Evolutionary conservation across 2,797 vertebrate species (phyloP), one percentile per base, ranked within the genome.

Genomic region (Falco concolor): DNA sequence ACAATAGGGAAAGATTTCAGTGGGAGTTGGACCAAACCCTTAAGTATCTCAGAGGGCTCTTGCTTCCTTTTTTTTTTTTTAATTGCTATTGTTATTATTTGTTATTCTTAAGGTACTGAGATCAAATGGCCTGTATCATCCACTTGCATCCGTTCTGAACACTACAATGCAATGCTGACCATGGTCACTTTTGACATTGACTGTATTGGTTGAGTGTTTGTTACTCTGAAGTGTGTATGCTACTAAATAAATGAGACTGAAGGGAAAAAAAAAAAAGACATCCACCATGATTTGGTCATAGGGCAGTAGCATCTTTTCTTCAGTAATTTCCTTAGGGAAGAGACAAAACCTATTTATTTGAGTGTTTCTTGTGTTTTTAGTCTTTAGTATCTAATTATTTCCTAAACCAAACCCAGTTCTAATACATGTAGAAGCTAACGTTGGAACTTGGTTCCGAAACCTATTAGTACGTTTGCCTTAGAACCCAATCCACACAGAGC

Each of bases 91-190:
- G 68, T 93, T 95, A 75, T 64, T 90, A 95, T 90, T 96, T 95
- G 91, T 89, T 96, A 61, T 92, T 95, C 65, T 92, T 91, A 89
- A 87, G 90, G 89, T 95, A 89, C 88, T 84, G 80, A 86, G 85
- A 91, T 90, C 83, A 91, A 97, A 93, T 61, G 72, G 67, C 87
- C 89, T 97, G 82, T 95, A 91, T 96, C 82, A 92, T 95, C 77
- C 85, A 82, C 89, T 83, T 83, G 92, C 94, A 96, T 97, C 91
- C 17, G 23, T 96, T 96, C 65, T 87, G 93, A 97, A 97, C 97
- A 97, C 97, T 97, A 97, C 96, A 97, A 87, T 97, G 96, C 92
- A 95, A 97, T 94, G 96, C 94, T 96, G 95, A 95, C 87, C 81
- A 25, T 49, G 87, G 93, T 95, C 90, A 95, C 90, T 84, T 95